Evolutionary conservation across 2,888 invertebrate genomes (phyloP).

Genomic region (Phaonia tiefii): DNA sequence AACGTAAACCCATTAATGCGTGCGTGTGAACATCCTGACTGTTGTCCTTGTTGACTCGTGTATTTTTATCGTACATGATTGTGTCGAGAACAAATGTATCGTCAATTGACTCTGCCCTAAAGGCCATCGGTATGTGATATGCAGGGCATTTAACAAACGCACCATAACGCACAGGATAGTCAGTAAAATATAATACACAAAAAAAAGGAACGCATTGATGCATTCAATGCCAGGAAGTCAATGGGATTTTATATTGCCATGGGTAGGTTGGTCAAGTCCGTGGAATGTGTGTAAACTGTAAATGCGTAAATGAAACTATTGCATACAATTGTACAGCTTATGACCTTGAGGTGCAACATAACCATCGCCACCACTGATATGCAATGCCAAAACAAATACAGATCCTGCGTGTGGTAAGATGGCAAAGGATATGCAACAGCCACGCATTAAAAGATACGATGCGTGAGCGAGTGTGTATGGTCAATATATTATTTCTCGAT

Average conservation of each 20-base stretch:
- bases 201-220: no score
- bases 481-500: slow-evolving; percentile 27
- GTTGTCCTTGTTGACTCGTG: slow-evolving; percentile 25
- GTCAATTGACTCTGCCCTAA: background rate
- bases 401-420: slow-evolving; percentile 29
- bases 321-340: no score
- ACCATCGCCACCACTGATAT: no score
- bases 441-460: background rate
- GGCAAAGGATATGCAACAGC: slow-evolving; percentile 20
- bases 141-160: background rate
- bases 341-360: slow-evolving; percentile 65
- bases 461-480: background rate
- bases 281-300: slow-evolving; percentile 26
- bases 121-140: background rate
- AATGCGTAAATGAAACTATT: slow-evolving; percentile 65
- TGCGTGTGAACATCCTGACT: slow-evolving; percentile 24
- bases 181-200: background rate
- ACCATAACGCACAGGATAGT: slow-evolving; percentile 34
- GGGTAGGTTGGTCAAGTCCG: background rate
- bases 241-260: no score
- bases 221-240: slow-evolving; percentile 21
- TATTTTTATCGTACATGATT: no score
- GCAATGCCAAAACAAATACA: no score
- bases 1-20: no score
- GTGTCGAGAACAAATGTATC: slow-evolving; percentile 45